Evolutionary conservation across 1,140 invertebrate genomes (phyloP), one percentile per base, ranked within the genome.

Genomic region (Trichogramma pretiosum): DNA sequence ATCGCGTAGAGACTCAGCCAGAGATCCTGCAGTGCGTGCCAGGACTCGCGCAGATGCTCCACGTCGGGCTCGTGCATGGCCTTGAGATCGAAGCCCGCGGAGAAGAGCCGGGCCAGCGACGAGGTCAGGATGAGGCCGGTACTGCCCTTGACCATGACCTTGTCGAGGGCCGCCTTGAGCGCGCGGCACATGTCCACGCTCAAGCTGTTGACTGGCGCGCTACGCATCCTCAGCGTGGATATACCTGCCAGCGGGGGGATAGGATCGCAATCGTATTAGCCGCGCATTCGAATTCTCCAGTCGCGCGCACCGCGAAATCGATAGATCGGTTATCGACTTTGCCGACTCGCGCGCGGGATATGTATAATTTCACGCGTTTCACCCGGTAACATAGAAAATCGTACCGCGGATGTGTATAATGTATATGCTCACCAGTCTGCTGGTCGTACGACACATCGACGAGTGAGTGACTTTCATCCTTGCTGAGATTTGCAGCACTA

Each of bases 41-140:
- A 92, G 61, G 87, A 92, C 40, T 76, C 63, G 39, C 72, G 75
- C 2, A 80, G 61, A 56, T 83, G 74, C 26, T 84, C 79, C 24
- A 74, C 58, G 40, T 87, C 76, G 0, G 84, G 79, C 62, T 90
- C 83, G 60, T 87, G 89, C 82, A 93, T 84, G 73, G 92, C 89
- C 62, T 82, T 74, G 17, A 92, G 86, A 56, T 93, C 89, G 22
- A 92, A 63, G 9, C 89, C 89, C 44, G 80, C 88, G 24, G 79
- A 84, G 63, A 90, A 93, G 33, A 90, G 76, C 35, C 77, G 83
- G 14, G 83, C 77, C 22, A 82, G 76, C 7, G 77, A 63, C 0
- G 88, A 91, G 35, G 86, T 89, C 28, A 93, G 64, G 55, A 92
- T 84, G 54, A 89, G 70, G 26, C 85, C 88, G 59, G 73, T 78